Percentiles rank a stretch among this genome's conserved stretches.
These are phyloP conservation scores for Trissolcus basalis DNA, from an alignment of 1,140 invertebrate species.

Conservation along the genomic window DNA sequence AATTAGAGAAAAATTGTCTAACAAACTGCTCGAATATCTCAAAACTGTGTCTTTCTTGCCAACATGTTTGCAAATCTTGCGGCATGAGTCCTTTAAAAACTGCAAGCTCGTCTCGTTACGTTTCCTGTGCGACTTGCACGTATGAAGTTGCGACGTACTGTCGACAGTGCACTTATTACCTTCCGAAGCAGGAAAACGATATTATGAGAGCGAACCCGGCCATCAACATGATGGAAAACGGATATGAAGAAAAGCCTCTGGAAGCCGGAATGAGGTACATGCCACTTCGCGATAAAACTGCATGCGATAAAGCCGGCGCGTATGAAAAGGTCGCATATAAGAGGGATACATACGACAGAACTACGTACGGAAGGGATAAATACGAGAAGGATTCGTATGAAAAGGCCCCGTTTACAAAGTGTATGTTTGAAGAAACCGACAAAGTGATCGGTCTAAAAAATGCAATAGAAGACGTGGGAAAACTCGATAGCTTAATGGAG, in stretches of 20 bases:
- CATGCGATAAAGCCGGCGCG: not conserved
- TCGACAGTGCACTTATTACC: conserved; percentile 66
- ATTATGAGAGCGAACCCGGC: conserved; percentile 61
- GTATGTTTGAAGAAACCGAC: not conserved
- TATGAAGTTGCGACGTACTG: conserved; percentile 69
- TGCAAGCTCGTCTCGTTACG: conserved; percentile 50
- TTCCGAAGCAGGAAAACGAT: conserved; percentile 59
- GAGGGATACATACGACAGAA: not conserved
- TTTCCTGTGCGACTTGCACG: conserved; percentile 62
- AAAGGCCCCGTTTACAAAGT: not conserved
- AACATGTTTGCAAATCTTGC: conserved; percentile 61
- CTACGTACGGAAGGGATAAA: not conserved
- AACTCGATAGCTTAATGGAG: not conserved
- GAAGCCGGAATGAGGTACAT: conserved; percentile 50
- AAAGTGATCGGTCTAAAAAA: not conserved
- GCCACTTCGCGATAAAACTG: conserved; percentile 21
- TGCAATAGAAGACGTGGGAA: not conserved
- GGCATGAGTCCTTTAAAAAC: conserved; percentile 53
- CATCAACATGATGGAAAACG: conserved; percentile 47
- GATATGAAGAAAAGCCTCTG: conserved; percentile 39
- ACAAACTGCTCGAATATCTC: conserved; percentile 5
- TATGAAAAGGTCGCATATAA: not conserved
- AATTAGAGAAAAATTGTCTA: conserved; percentile 22
- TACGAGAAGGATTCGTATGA: not conserved
- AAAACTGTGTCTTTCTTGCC: conserved; percentile 64